A percentile compares a stretch with the other conserved stretches of the same genome.
These are phyloP conservation scores for Noctua janthe DNA, from an alignment of 2,888 invertebrate genomes.

Conservation along the genomic window DNA sequence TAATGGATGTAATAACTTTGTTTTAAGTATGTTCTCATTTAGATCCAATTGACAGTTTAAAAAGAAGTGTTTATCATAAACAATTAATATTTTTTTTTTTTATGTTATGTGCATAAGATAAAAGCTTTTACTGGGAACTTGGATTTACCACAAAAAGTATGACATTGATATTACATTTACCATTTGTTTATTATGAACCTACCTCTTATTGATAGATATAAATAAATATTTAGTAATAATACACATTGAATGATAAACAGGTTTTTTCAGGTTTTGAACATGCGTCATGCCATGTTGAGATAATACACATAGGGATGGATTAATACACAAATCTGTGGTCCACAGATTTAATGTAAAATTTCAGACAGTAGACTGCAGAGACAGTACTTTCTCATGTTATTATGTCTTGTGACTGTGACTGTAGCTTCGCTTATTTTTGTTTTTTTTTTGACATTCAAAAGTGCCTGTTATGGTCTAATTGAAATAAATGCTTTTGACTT, in stretches of 20 bases:
- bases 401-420: too few species aligned
- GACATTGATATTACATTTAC: neutral
- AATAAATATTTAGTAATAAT: slow-evolving; percentile 9
- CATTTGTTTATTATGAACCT: neutral
- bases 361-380: neutral
- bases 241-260: neutral
- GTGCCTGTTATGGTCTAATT: too few species aligned
- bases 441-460: too few species aligned
- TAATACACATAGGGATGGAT: neutral
- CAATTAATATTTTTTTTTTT: neutral
- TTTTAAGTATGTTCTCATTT: neutral
- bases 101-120: neutral
- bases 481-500: too few species aligned
- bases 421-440: too few species aligned
- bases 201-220: neutral
- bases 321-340: neutral
- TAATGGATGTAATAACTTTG: neutral
- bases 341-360: too few species aligned
- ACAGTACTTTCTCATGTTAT: too few species aligned
- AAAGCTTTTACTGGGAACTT: neutral
- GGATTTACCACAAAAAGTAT: neutral
- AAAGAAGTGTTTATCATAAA: neutral
- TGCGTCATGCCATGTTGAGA: neutral
- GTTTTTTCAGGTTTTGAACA: neutral
- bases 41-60: neutral